phyloP scores from a whole-genome alignment of 2,797 vertebrate species.

The Sardinella longiceps region DNA sequence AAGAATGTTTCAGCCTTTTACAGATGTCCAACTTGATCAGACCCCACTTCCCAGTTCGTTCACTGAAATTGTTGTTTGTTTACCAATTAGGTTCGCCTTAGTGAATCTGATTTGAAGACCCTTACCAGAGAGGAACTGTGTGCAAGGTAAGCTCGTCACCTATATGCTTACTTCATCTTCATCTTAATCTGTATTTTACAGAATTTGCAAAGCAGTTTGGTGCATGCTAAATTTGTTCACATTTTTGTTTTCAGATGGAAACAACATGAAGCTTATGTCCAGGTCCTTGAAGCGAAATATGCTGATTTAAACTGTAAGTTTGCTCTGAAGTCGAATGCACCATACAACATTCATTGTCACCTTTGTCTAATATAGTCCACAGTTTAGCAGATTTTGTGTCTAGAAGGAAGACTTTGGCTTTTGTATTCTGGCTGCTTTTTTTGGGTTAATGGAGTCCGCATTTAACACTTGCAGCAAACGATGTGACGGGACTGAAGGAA shows the following conservation, averaged over 20 bases:
- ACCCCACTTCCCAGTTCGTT: not conserved
- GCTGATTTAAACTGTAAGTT: slow-evolving; percentile 97
- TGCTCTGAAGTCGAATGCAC: not conserved
- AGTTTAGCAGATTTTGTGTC: no score
- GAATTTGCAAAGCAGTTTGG: not conserved
- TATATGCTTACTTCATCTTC: not conserved
- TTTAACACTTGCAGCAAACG: slow-evolving; percentile 81
- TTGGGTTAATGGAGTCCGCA: not conserved
- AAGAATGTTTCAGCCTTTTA: slow-evolving; percentile 45
- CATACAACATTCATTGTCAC: no score
- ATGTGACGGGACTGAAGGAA: slow-evolving; percentile 95
- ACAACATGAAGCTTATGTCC: slow-evolving; percentile 95
- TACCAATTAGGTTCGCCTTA: slow-evolving; percentile 89
- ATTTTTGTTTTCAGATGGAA: slow-evolving; percentile 86
- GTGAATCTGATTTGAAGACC: slow-evolving; percentile 98
- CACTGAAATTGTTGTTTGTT: slow-evolving; percentile 34
- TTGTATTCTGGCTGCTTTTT: not conserved
- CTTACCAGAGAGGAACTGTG: slow-evolving; percentile 95
- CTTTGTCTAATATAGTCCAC: not conserved
- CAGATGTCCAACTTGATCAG: slow-evolving; percentile 30
- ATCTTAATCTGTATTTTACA: not conserved
- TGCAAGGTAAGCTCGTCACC: slow-evolving; percentile 79
- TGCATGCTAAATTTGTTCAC: not conserved
- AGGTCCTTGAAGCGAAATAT: slow-evolving; percentile 97
- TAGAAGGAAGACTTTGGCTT: not conserved